Conservation (phyloP, 53 echinoderm and acorn worm species). For the Zoroaster sp. region DNA sequence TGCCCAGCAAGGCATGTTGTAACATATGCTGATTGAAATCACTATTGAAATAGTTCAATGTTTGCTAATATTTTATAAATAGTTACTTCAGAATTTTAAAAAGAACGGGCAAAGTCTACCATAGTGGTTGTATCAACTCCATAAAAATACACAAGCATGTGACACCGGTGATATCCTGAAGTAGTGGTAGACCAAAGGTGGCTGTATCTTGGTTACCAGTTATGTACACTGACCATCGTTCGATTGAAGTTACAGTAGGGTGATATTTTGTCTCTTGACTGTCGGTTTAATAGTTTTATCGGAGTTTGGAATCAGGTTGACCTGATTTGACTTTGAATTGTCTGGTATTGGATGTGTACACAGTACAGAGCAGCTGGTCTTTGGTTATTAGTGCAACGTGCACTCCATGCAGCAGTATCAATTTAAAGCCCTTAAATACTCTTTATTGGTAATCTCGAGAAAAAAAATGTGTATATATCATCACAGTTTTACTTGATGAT, state of each 20-base stretch:
- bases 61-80: background rate
- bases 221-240: background rate
- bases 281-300: background rate
- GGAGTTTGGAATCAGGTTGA: background rate
- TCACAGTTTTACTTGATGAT: too few relatives aligned
- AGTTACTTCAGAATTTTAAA: background rate
- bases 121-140: too few relatives aligned
- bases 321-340: background rate
- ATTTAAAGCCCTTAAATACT: too few relatives aligned
- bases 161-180: background rate
- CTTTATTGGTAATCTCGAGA: too few relatives aligned
- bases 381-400: too few relatives aligned
- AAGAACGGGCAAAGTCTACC: background rate
- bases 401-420: too few relatives aligned
- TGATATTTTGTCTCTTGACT: background rate
- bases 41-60: background rate
- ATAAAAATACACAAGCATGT: background rate
- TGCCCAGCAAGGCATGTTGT: background rate
- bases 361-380: background rate
- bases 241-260: background rate
- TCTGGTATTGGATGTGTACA: background rate
- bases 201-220: background rate
- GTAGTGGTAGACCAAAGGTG: slow-evolving; percentile 11
- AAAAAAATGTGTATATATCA: too few relatives aligned
- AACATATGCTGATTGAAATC: background rate